Evolutionary conservation across 2,888 invertebrate species (phyloP), one percentile per base, ranked within the genome.

Genomic region (Lasioglossum morio): DNA sequence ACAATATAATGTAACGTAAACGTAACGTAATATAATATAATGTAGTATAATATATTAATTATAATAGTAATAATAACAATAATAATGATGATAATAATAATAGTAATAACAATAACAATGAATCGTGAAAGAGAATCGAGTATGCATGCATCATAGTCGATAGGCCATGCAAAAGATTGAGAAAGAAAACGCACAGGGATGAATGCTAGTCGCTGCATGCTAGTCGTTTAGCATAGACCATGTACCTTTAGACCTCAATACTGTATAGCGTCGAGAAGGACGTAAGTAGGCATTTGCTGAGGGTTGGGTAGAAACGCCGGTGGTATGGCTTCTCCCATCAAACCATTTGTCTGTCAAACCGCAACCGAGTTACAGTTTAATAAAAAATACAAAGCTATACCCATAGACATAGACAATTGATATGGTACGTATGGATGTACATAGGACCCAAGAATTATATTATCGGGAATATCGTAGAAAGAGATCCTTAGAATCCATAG

Each of bases 221-320:
- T 92, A 92, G 89, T 92, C 93, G 82, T 87, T 92, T 93, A 91
- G 92, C 92, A 94, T 92, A 92, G 94, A 93, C 94, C 93, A 93
- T 93, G 92, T 95, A 95, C 95, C 95, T 95, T 95, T 95, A 95
- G 96, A 95, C 96, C 96, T 96, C 96, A 96, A 96, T 96, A 96
- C 95, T 96, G 96, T 96, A 96, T 96, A 95, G 96, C 96, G 96
- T 96, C 96, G 96, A 96, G 96, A 96, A 96, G 96, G 94, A 96
- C 96, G 95, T 96, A 96, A 95, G 96, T 96, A 94, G 96, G 96
- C 95, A 96, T 96, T 95, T 96, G 95, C 94, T 96, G 96, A 93
- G 96, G 96, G 95, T 96, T 96, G 93, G 95, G 95, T 92, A 95
- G 95, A 95, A 96, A 96, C 95, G 96, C 96, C 94, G 95, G 95